A percentile compares a stretch with the other conserved stretches of the same genome.
Conservation (phyloP, 2,113 vertebrate genomes). For the Paramisgurnus dabryanus region DNA sequence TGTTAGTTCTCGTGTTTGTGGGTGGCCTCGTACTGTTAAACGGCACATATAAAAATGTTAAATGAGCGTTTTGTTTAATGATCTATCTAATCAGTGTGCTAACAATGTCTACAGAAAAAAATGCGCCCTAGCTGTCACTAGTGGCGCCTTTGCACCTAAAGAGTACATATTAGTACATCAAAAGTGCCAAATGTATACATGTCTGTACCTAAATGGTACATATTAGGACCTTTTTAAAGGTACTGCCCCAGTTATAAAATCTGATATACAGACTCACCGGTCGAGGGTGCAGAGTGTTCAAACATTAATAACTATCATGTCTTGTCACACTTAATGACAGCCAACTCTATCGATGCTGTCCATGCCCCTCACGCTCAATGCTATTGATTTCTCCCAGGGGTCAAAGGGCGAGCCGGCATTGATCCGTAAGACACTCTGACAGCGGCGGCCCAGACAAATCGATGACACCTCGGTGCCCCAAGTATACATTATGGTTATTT, state of each 20-base stretch:
- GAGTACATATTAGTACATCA: no score
- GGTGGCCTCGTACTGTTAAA: background rate
- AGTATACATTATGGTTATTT: slow-evolving; percentile 86
- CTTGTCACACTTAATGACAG: slow-evolving; percentile 80
- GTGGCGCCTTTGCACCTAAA: no score
- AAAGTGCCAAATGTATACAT: no score
- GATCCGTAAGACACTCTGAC: slow-evolving; percentile 88
- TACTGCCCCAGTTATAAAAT: no score
- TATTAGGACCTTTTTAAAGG: no score
- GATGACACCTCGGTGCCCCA: slow-evolving; percentile 84
- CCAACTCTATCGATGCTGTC: slow-evolving; percentile 77
- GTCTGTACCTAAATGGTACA: no score
- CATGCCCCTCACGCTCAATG: slow-evolving; percentile 80
- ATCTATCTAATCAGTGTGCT: background rate
- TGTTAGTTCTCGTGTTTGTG: background rate
- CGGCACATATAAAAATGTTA: background rate
- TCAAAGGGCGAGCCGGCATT: slow-evolving; percentile 85
- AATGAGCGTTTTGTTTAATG: background rate
- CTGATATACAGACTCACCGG: background rate
- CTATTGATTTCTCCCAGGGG: slow-evolving; percentile 85
- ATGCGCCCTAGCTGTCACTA: no score
- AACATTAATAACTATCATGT: slow-evolving; percentile 76
- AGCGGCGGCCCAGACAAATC: slow-evolving; percentile 89
- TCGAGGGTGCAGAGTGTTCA: slow-evolving; percentile 25
- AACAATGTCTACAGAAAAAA: background rate